Evolutionary conservation across 1,140 invertebrate genomes (phyloP).

Genomic region (Drosophila prosaltans): DNA sequence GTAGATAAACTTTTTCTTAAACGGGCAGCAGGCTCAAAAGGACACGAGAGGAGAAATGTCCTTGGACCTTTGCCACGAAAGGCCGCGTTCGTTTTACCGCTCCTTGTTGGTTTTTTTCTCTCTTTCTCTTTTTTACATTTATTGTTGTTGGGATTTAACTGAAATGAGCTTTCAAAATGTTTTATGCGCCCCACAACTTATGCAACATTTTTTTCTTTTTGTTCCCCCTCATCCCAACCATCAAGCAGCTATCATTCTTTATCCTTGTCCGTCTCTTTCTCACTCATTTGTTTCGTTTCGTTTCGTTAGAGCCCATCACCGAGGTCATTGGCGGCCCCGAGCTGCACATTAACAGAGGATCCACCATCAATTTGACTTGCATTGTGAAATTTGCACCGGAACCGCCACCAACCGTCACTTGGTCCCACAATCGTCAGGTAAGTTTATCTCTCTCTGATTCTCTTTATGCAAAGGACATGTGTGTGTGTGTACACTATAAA

Average conservation of each 20-base stretch:
- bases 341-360: constrained; percentile 92
- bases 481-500: not conserved
- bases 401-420: constrained; percentile 90
- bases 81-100: not conserved
- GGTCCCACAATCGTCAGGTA: constrained; percentile 92
- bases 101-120: not conserved
- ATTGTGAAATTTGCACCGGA: constrained; percentile 91
- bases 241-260: not conserved
- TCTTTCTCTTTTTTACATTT: constrained; percentile 34
- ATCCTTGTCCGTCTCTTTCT: not conserved
- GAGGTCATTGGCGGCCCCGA: constrained; percentile 92
- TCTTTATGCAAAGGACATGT: constrained; percentile 17
- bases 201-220: constrained; percentile 33
- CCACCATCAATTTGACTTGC: constrained; percentile 94
- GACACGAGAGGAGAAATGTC: constrained; percentile 29
- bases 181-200: constrained; percentile 47
- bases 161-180: constrained; percentile 64
- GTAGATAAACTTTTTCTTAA: constrained; percentile 65
- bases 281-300: constrained; percentile 1
- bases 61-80: constrained; percentile 37
- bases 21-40: constrained; percentile 37
- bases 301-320: constrained; percentile 90
- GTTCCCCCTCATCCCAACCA: not conserved
- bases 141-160: constrained; percentile 50
- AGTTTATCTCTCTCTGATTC: constrained; percentile 38